Evolutionary conservation across 2,888 invertebrate species (phyloP), one percentile per base, ranked within the genome.

Genomic region (Altica lythri): DNA sequence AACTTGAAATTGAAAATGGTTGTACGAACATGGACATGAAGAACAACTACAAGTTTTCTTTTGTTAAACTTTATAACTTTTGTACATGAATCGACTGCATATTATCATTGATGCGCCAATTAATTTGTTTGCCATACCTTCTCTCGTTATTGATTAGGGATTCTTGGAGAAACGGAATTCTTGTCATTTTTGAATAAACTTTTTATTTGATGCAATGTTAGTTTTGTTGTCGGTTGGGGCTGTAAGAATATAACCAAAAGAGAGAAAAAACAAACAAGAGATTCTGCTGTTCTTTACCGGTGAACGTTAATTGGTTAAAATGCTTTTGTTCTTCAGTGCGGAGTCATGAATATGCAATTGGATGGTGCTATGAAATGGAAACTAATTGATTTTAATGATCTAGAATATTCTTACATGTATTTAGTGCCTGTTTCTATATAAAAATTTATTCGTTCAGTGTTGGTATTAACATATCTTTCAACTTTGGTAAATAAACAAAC

Each of bases 1-100:
- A 64, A 61, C 62, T 60, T 63, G 61, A 68, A 68, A 68, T 67
- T 67, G 66, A 66, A 67, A 68, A 68, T 68, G 64, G 64, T 61
- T 53, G 35, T 59, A 66, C 67, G 62, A 65, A 66, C 65, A 66
- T 66, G 67, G 65, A 38, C 51, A 43, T 44, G 62, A 56, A 59
- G 63, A 65, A 62, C 61, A 51, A 57, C 59, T 61, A 56, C 59
- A 53, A 49, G 59, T n/a, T 59, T 54, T 56, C 52, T 51, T 45
- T 58, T 40, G 50, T 60, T 60, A 48, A 60, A 61, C 61, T 65
- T 67, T 68, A 68, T 68, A 64, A 64, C 65, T 62, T 55, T 59
- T 48, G 63, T 54, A 60, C 68, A 68, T 68, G 68, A 67, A 63
- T 63, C 60, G 68, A 65, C 63, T 68, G 50, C 43, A 52, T 62